phyloP scores from a whole-genome alignment of 2,797 vertebrate genomes.

The Helostoma temminkii region DNA sequence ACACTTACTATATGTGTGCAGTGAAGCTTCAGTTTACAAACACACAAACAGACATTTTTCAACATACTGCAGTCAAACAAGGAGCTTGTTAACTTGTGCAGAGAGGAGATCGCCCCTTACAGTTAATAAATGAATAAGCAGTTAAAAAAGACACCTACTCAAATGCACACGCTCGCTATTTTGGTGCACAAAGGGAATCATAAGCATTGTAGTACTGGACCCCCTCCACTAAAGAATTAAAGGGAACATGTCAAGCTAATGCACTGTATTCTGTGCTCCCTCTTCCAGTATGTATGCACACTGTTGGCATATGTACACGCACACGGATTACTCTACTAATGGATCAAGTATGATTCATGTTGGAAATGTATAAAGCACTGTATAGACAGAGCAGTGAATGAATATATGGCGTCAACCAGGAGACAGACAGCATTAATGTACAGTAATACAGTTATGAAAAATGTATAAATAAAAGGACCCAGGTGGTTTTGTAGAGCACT shows the following conservation, averaged over 20 bases:
- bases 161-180: slow-evolving; percentile 36
- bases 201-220: slow-evolving; percentile 31
- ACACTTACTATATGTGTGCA: slow-evolving; percentile 64
- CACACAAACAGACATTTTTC: slow-evolving; percentile 61
- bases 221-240: slow-evolving; percentile 65
- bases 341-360: slow-evolving; percentile 32
- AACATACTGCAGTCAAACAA: slow-evolving; percentile 38
- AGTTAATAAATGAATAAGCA: slow-evolving; percentile 41
- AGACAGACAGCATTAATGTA: slow-evolving; percentile 22
- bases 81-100: slow-evolving; percentile 58
- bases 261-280: slow-evolving; percentile 50
- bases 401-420: slow-evolving; percentile 40
- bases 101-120: slow-evolving; percentile 41
- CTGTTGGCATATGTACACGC: slow-evolving; percentile 55
- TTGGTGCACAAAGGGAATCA: slow-evolving; percentile 33
- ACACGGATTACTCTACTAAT: slow-evolving; percentile 42
- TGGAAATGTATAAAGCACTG: slow-evolving; percentile 33
- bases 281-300: slow-evolving; percentile 41
- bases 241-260: slow-evolving; percentile 61
- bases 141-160: slow-evolving; percentile 24
- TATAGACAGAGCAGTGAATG: slow-evolving; percentile 30
- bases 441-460: slow-evolving; percentile 24
- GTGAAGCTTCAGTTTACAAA: slow-evolving; percentile 53
- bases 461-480: slow-evolving; percentile 29
- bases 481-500: slow-evolving; percentile 42